These are phyloP conservation scores for Glyptemys insculpta DNA, from an alignment of 2,797 vertebrate genomes.

Conservation along the genomic window DNA sequence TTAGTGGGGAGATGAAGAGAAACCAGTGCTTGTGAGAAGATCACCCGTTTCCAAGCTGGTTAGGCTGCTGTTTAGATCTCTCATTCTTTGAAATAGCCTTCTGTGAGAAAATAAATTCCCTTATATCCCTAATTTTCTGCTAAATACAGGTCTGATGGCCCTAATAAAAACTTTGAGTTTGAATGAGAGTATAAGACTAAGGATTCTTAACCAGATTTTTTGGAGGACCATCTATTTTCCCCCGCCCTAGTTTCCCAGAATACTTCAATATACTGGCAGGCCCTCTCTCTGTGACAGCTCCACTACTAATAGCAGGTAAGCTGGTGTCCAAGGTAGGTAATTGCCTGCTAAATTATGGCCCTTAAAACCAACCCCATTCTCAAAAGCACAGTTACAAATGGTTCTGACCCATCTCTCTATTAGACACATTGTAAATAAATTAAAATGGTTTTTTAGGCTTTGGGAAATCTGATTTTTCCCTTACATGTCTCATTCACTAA, in stretches of 20 bases:
- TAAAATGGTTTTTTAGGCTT: neutral
- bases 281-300: neutral
- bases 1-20: neutral
- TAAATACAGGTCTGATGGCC: neutral
- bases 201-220: neutral
- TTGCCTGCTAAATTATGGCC: neutral
- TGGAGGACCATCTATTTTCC: neutral
- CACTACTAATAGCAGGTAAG: neutral
- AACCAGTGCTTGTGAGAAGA: neutral
- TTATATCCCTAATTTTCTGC: neutral
- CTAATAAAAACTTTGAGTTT: neutral
- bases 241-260: neutral
- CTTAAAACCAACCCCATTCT: neutral
- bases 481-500: constrained; percentile 15
- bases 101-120: neutral
- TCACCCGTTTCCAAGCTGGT: neutral
- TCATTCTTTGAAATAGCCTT: neutral
- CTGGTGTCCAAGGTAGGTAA: neutral
- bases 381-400: neutral
- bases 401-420: neutral
- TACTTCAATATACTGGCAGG: neutral
- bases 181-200: neutral
- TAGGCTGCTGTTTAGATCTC: neutral
- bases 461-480: neutral
- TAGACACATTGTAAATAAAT: neutral